phyloP scores from a whole-genome alignment of 2,797 vertebrate species.

The Mus caroli region DNA sequence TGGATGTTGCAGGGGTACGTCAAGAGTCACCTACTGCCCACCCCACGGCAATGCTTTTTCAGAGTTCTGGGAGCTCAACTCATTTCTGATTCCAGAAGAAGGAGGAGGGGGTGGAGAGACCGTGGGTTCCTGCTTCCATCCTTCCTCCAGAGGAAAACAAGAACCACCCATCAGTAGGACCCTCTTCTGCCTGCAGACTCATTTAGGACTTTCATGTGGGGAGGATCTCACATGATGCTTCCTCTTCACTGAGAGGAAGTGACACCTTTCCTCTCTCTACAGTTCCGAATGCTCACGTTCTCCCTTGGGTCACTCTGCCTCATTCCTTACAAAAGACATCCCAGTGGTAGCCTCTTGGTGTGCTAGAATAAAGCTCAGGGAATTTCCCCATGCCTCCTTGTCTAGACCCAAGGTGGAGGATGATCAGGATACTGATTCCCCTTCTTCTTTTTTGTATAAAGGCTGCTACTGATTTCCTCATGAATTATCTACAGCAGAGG shows the following conservation, averaged over 20 bases:
- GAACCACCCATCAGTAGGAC: not conserved
- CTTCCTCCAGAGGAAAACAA: not conserved
- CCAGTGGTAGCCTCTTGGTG: not conserved
- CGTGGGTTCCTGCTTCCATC: not conserved
- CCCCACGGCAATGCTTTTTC: not conserved
- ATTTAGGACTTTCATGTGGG: not conserved
- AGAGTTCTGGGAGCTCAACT: not conserved
- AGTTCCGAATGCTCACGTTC: not conserved
- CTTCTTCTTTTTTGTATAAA: not conserved
- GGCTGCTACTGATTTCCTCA: not conserved
- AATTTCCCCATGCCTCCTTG: not conserved
- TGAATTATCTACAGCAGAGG: not conserved
- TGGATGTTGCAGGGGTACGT: not conserved
- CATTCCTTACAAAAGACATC: too few relatives aligned
- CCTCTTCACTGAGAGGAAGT: not conserved
- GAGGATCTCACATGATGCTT: too few relatives aligned
- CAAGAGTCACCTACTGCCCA: not conserved
- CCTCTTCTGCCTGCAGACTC: not conserved
- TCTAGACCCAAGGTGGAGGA: not conserved
- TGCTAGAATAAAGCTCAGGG: not conserved
- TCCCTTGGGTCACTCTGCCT: not conserved
- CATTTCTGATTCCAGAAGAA: too few relatives aligned
- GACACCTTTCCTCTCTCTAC: not conserved
- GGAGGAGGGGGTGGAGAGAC: not conserved
- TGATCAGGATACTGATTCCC: too few relatives aligned